These are phyloP conservation scores for Eucera pruinosa DNA, from an alignment of 2,888 invertebrate genomes.

Conservation along the genomic window DNA sequence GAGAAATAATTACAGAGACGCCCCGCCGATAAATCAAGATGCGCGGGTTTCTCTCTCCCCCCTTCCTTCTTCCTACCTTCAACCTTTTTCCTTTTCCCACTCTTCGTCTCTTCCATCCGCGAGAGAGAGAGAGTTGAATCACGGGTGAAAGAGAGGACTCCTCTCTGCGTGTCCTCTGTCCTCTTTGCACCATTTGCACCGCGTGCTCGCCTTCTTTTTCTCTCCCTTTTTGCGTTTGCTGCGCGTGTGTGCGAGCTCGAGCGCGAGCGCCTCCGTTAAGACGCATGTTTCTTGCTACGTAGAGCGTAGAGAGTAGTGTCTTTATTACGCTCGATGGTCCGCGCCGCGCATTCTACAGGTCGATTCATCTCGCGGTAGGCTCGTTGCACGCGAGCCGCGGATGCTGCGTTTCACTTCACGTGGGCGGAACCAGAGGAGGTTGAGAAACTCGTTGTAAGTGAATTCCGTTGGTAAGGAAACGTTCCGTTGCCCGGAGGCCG, in stretches of 20 bases:
- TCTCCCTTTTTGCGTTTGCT: slow-evolving; percentile 29
- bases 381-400: too few relatives aligned
- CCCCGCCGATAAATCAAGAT: slow-evolving; percentile 83
- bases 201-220: slow-evolving; percentile 20
- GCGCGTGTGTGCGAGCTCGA: slow-evolving; percentile 37
- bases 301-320: slow-evolving; percentile 74
- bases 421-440: slow-evolving; percentile 42
- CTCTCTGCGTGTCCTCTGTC: slow-evolving; percentile 9
- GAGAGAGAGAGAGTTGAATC: too few relatives aligned
- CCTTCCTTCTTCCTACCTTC: slow-evolving; percentile 31
- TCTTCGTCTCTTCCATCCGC: too few relatives aligned
- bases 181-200: background rate
- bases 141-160: slow-evolving; percentile 26
- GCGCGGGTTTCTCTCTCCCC: slow-evolving; percentile 59
- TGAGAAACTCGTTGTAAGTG: slow-evolving; percentile 52
- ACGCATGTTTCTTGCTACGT: slow-evolving; percentile 70
- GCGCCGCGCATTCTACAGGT: slow-evolving; percentile 75
- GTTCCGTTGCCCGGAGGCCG: slow-evolving; percentile 18
- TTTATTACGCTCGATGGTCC: slow-evolving; percentile 74
- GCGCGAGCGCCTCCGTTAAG: slow-evolving; percentile 65
- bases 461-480: slow-evolving; percentile 45
- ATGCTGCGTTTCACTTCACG: slow-evolving; percentile 16
- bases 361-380: slow-evolving; percentile 67
- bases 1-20: slow-evolving; percentile 83
- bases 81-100: too few relatives aligned